Evolutionary conservation across 2,888 invertebrate species (phyloP), one percentile per base, ranked within the genome.

Genomic region (Heliconius charithonia): DNA sequence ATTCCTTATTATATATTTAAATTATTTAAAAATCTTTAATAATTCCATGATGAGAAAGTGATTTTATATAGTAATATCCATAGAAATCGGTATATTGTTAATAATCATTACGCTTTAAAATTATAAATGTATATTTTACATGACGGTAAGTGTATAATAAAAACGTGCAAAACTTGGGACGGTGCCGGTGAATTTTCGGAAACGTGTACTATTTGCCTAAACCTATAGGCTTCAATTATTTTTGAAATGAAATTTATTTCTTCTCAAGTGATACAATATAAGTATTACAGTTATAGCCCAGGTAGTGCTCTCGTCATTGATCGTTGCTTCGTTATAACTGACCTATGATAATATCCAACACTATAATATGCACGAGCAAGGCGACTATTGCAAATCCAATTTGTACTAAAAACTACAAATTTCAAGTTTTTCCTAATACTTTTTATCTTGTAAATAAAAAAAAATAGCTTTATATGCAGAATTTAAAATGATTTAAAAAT

Each of bases 321-420:
- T 78, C 63, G 63, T 59, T 78, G 63, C 71, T 51, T 71, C 37
- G 69, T 37, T 27, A 59, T 79, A 45, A 74, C 78, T 78, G 78
- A 78, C 70, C 78, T 78, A 78, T 22, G 74, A n/a, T 41, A 74
- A 74, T 63, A 41, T 62, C 16, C 16, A 73, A 62, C 16, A 32
- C 65, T 65, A 29, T 10, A 73, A 29, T 37, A n/a, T 16, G 32
- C 63, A 65, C 41, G 63, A 27, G 65, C 51, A 51, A 71, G 70
- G 19, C 51, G 27, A 51, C 22, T 51, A 71, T 71, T 71, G 70
- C 70, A 25, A 51, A 22, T 51, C 9, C 12, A 71, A 29, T 51
- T 27, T 22, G 22, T 10, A 51, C 10, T 51, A 51, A 22, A 51
- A 45, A 27, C 22, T 71, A n/a, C 16, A 71, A 51, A 70, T 3